These are phyloP conservation scores for Chaetorhynchus papuensis DNA, from an alignment of 2,113 vertebrate genomes.

Conservation along the genomic window DNA sequence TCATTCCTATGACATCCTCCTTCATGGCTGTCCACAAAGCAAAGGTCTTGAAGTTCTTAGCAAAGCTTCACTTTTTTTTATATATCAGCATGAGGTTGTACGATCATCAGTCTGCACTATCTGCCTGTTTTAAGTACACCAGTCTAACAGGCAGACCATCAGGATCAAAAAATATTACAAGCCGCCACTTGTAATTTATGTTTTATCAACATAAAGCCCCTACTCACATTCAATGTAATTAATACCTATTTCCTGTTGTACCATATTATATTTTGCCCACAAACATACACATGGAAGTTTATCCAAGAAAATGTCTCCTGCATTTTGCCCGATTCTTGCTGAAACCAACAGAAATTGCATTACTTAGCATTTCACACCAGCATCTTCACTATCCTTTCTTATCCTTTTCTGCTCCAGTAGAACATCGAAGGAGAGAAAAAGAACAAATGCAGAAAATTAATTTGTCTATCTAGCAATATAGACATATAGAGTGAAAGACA, in stretches of 20 bases:
- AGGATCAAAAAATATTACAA: neutral
- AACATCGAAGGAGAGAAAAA: neutral
- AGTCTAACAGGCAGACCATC: neutral
- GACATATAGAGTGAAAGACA: neutral
- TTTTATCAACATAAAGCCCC: neutral
- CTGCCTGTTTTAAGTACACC: neutral
- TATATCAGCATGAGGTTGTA: neutral
- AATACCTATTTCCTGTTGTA: neutral
- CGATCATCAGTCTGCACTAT: neutral
- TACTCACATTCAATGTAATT: neutral
- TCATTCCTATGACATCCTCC: conserved; percentile 5
- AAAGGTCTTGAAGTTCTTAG: neutral
- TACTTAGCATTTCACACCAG: neutral
- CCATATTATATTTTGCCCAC: neutral
- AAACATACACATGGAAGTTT: neutral
- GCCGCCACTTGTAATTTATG: neutral
- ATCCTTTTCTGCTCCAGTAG: neutral
- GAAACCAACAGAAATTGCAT: neutral
- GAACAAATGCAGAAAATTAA: neutral
- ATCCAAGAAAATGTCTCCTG: neutral
- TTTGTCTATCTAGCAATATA: neutral
- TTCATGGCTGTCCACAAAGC: neutral
- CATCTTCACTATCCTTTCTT: neutral
- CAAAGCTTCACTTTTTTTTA: neutral
- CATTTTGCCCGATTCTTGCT: neutral